Evolutionary conservation across 2,113 vertebrate genomes (phyloP).

Genomic region (Cheilinus undulatus): DNA sequence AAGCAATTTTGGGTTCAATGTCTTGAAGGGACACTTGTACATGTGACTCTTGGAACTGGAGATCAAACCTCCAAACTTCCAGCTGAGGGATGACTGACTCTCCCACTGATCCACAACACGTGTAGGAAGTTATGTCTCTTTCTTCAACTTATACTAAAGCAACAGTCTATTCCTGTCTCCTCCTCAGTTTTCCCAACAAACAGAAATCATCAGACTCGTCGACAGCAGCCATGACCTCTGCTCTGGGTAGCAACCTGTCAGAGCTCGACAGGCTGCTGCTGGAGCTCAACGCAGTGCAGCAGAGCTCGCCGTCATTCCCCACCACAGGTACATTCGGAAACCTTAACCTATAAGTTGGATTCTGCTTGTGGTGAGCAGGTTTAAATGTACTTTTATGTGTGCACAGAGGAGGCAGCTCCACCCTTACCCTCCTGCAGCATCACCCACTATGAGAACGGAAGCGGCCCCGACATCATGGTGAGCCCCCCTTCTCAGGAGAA

Average conservation of each 20-base stretch:
- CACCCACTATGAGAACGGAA: constrained; percentile 89
- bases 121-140: neutral
- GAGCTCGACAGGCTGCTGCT: constrained; percentile 95
- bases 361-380: neutral
- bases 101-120: too few species aligned
- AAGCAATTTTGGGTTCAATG: too few species aligned
- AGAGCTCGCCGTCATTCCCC: constrained; percentile 87
- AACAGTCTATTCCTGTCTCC: neutral
- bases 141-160: neutral
- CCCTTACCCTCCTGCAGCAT: constrained; percentile 83
- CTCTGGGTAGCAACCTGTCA: constrained; percentile 94
- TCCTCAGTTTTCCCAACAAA: constrained; percentile 95
- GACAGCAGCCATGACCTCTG: constrained; percentile 89
- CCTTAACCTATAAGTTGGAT: neutral
- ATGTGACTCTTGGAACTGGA: too few species aligned
- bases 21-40: too few species aligned
- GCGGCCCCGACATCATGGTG: constrained; percentile 80
- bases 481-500: constrained; percentile 88
- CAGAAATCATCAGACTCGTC: constrained; percentile 93
- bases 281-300: constrained; percentile 96
- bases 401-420: constrained; percentile 82
- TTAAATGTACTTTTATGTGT: constrained; percentile 23
- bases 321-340: constrained; percentile 83
- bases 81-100: too few species aligned
- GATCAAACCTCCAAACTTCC: too few species aligned